A percentile compares a stretch with the other conserved stretches of the same genome.
Evolutionary conservation across 53 echinoderm and acorn worm genomes (phyloP).

Genomic region (Zoroaster sp.): DNA sequence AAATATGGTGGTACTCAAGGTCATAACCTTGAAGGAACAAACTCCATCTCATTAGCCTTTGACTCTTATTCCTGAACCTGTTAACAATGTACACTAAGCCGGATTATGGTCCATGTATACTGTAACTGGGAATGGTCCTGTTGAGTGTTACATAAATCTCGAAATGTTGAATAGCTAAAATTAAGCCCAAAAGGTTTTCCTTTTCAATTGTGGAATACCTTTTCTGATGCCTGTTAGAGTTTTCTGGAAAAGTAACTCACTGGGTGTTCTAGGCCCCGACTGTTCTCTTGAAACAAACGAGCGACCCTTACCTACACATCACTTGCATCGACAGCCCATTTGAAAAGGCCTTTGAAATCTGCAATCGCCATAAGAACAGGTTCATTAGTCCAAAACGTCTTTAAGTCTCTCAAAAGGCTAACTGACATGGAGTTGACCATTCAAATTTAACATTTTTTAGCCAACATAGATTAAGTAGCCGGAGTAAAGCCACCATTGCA

Average conservation of each 20-base stretch:
- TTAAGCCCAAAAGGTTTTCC: slow-evolving; percentile 17
- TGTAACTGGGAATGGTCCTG: too few relatives aligned
- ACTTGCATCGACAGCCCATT: too few relatives aligned
- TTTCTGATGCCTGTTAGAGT: not conserved
- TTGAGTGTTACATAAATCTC: not conserved
- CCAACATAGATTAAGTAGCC: slow-evolving; percentile 57
- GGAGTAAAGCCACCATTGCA: not conserved
- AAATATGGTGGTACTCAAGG: slow-evolving; percentile 52
- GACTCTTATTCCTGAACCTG: not conserved
- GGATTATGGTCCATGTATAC: too few relatives aligned
- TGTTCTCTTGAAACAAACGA: not conserved
- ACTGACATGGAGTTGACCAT: slow-evolving; percentile 41
- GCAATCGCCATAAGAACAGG: not conserved
- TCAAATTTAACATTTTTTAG: slow-evolving; percentile 41
- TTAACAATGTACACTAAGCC: not conserved
- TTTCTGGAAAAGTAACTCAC: slow-evolving; percentile 56
- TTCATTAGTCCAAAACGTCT: slow-evolving; percentile 27
- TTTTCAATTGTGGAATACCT: too few relatives aligned
- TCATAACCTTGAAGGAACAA: slow-evolving; percentile 50
- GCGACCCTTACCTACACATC: too few relatives aligned
- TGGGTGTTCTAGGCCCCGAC: too few relatives aligned
- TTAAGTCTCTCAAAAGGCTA: slow-evolving; percentile 55
- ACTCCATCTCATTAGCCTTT: slow-evolving; percentile 59
- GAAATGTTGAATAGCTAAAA: not conserved
- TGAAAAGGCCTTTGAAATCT: too few relatives aligned